Conservation (phyloP, 2,888 invertebrate genomes). For the Ophraella communa region DNA sequence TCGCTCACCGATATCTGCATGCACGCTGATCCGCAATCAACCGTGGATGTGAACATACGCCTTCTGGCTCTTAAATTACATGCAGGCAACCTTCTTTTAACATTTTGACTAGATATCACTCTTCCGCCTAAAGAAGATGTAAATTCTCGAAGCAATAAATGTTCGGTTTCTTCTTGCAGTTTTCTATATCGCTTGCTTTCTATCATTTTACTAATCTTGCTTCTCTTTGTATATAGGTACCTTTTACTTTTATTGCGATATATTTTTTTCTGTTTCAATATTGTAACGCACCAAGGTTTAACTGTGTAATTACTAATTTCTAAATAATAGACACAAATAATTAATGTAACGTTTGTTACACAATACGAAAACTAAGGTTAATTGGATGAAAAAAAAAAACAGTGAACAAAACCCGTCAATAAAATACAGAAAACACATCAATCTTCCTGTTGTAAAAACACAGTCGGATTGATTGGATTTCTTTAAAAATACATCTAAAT, state of each 20-base stretch:
- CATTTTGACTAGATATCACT: no score
- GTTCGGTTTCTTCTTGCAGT: no score
- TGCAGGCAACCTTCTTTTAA: no score
- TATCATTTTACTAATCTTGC: no score
- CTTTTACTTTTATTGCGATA: background rate
- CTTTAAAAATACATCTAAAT: background rate
- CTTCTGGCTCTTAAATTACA: no score
- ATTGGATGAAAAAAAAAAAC: background rate
- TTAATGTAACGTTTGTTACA: background rate
- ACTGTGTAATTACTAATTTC: background rate
- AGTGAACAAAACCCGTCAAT: background rate
- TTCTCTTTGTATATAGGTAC: no score
- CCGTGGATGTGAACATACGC: no score
- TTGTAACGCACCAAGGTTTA: background rate
- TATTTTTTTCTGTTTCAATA: background rate
- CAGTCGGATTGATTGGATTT: background rate
- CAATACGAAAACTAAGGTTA: background rate
- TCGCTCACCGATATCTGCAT: no score
- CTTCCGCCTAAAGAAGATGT: no score
- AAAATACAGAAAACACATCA: background rate
- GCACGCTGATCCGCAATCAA: no score
- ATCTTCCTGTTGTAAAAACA: conserved; percentile 1
- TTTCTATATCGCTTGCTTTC: no score
- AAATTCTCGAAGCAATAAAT: no score
- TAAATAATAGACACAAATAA: background rate